phyloP scores from a whole-genome alignment of 2,113 vertebrate genomes.

The Piaya cayana region DNA sequence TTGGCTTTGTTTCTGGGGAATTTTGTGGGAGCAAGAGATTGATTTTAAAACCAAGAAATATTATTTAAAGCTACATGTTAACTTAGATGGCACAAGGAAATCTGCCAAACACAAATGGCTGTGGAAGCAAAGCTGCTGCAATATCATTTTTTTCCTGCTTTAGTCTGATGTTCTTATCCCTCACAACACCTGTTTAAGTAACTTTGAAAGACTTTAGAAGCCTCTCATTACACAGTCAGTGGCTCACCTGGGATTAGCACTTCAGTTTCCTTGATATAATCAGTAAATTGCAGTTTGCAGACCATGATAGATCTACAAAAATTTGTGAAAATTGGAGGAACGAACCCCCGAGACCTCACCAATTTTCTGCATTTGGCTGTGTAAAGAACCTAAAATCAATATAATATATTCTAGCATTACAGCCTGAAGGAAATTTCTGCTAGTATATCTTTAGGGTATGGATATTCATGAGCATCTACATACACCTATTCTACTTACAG shows the following conservation, averaged over 20 bases:
- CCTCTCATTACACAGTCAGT: constrained; percentile 14
- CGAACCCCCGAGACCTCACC: background rate
- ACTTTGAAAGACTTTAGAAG: constrained; percentile 32
- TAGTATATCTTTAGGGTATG: background rate
- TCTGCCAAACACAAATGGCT: background rate
- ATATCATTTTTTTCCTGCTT: background rate
- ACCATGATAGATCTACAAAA: background rate
- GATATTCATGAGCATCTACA: background rate
- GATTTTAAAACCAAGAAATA: background rate
- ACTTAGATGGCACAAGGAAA: background rate
- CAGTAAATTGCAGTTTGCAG: constrained; percentile 12
- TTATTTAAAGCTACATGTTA: background rate
- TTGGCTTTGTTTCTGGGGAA: background rate
- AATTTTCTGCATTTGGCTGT: background rate
- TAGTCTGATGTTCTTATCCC: constrained; percentile 46
- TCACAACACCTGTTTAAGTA: constrained; percentile 53
- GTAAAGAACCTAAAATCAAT: constrained; percentile 19
- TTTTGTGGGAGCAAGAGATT: background rate
- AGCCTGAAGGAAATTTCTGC: background rate
- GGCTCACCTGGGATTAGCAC: constrained; percentile 29
- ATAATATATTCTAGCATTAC: background rate
- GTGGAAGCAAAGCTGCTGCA: background rate
- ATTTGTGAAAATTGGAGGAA: constrained; percentile 22
- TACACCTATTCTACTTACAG: background rate
- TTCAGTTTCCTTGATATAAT: constrained; percentile 45